Base-by-base conservation (phyloP, 37 sponge, comb jelly and placozoan species). In the Halisarca cf. caerulea region DNA sequence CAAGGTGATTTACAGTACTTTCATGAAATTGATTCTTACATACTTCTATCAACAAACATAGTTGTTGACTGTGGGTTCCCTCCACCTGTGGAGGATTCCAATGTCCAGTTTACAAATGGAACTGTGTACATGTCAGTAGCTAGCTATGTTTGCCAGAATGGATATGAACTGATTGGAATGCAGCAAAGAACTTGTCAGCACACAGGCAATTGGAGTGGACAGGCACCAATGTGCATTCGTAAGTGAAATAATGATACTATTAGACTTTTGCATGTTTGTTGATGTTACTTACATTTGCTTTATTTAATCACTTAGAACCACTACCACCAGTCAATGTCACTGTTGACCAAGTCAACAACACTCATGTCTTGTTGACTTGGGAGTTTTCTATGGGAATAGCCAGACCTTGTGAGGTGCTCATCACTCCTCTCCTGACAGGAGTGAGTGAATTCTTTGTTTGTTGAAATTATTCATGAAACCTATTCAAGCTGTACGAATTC, bases 11-110 rank as follows among this genome's bases (percentile, higher is more conserved):
- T n/a, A n/a, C n/a, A n/a, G n/a, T n/a, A n/a, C n/a, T n/a, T n/a
- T n/a, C n/a, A n/a, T n/a, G n/a, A n/a, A n/a, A n/a, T n/a, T n/a
- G n/a, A n/a, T 17, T 55, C 57, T 69, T 36, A 69, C 33, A 20
- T 2, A 35, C 68, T 69, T 3, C 33, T 3, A n/a, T 35, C 33
- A 9, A 34, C 33, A 32, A 32, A 15, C 41, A 44, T 39, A 74
- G 77, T 74, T 74, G 77, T 74, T 44, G 77, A 74, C 77, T 74
- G 77, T 74, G 77, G 77, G 15, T 40, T 37, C 24, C 77, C 77
- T 17, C 20, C 42, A 41, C 38, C 24, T 44, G 45, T 74, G 1
- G 43, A 32, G 24, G 41, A 74, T 74, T 33, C 38, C 24, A 43
- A 8, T 24, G 15, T 41, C 7, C 1, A 40, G 9, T 44, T 44